These are phyloP conservation scores for Elachura formosa DNA, from an alignment of 2,113 vertebrate genomes.

Conservation along the genomic window DNA sequence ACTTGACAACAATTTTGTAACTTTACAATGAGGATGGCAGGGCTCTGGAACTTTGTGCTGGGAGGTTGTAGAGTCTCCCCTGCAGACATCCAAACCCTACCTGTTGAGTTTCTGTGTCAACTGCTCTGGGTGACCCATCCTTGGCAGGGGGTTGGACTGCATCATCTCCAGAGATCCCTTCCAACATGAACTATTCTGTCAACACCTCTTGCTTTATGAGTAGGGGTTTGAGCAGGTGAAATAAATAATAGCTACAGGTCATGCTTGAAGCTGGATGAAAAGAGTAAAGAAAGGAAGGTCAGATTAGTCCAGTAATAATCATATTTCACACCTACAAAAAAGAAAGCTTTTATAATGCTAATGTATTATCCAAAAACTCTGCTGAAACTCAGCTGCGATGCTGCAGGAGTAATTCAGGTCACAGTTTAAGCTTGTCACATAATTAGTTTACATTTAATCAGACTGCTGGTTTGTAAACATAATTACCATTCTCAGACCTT, in stretches of 20 bases:
- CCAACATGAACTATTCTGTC: background rate
- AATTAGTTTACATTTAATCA: conserved; percentile 62
- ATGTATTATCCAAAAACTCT: background rate
- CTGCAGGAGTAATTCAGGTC: conserved; percentile 38
- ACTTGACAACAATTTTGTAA: background rate
- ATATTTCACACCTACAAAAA: background rate
- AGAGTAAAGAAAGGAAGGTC: background rate
- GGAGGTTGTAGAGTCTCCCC: too few species aligned
- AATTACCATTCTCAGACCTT: conserved; percentile 58
- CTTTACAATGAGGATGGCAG: background rate
- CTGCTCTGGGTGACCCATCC: background rate
- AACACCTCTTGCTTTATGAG: background rate
- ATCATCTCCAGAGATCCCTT: background rate
- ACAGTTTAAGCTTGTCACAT: conserved; percentile 47
- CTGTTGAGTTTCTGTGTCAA: background rate
- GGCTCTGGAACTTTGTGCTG: background rate
- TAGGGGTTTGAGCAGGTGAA: background rate
- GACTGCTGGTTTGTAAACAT: conserved; percentile 47
- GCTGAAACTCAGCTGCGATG: background rate
- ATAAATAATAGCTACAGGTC: background rate
- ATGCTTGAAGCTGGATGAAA: background rate
- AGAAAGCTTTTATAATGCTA: background rate
- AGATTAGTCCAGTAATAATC: background rate
- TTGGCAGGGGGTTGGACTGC: background rate
- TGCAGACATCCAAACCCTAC: background rate